Conservation (phyloP, 2,888 invertebrate species). For the Barypeithes pellucidus region DNA sequence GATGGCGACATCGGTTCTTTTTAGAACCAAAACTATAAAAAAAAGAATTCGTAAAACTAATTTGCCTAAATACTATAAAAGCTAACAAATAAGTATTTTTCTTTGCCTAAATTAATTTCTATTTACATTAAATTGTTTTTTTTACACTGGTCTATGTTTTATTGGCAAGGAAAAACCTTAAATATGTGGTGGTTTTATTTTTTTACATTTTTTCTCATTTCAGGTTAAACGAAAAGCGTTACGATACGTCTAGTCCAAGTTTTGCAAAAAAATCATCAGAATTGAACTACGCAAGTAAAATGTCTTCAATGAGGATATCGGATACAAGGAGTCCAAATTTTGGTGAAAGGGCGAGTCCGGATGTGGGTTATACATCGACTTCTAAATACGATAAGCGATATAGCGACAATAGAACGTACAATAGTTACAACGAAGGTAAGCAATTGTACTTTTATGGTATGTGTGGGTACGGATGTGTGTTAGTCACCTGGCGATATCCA, state of each 20-base stretch:
- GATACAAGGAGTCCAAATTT: slow-evolving; percentile 66
- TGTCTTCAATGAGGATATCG: slow-evolving; percentile 66
- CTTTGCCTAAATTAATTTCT: too few species aligned
- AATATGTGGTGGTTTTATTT: too few species aligned
- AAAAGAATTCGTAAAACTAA: too few species aligned
- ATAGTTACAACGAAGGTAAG: slow-evolving; percentile 55
- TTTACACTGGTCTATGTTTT: too few species aligned
- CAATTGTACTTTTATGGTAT: neutral
- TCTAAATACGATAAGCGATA: slow-evolving; percentile 64
- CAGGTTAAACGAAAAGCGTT: slow-evolving; percentile 60
- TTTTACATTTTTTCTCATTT: neutral
- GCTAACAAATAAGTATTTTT: too few species aligned
- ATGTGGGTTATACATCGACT: slow-evolving; percentile 58
- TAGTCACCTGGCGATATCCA: too few species aligned
- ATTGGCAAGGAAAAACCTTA: too few species aligned
- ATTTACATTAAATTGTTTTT: too few species aligned
- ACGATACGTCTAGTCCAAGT: slow-evolving; percentile 65
- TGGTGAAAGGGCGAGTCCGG: slow-evolving; percentile 64
- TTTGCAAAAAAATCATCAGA: slow-evolving; percentile 64
- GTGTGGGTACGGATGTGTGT: too few species aligned
- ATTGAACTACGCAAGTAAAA: slow-evolving; percentile 64
- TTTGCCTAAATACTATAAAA: too few species aligned
- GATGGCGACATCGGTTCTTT: too few species aligned
- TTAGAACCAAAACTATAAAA: too few species aligned
- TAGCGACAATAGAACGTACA: slow-evolving; percentile 62